These are phyloP conservation scores for Erebia epiphron DNA, from an alignment of 2,888 invertebrate genomes.

Conservation along the genomic window DNA sequence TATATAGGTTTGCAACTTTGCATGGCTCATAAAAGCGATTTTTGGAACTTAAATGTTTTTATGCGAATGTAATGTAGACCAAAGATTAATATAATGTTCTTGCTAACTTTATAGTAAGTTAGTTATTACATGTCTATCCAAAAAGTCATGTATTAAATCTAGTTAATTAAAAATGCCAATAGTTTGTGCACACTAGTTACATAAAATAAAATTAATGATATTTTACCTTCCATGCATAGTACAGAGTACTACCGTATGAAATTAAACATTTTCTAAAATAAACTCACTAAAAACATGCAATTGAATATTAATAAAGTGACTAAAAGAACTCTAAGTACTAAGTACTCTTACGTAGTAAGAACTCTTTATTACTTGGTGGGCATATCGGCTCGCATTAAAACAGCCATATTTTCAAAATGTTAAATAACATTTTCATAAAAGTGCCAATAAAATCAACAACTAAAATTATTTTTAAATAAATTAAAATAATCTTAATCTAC, in stretches of 20 bases:
- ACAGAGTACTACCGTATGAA: not conserved
- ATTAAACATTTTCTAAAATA: not conserved
- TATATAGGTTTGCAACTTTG: not conserved
- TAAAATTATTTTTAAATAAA: not conserved
- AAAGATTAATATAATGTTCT: not conserved
- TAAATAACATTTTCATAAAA: not conserved
- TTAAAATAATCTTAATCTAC: slow-evolving; percentile 16
- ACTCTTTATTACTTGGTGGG: slow-evolving; percentile 15
- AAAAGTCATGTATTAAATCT: not conserved
- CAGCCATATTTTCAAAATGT: slow-evolving; percentile 3
- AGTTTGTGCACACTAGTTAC: not conserved
- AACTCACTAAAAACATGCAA: not conserved
- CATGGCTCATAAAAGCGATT: not conserved
- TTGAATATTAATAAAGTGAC: slow-evolving; percentile 7
- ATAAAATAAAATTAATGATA: not conserved
- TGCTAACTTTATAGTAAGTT: not conserved
- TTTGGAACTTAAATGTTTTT: too few species aligned
- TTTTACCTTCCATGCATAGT: not conserved
- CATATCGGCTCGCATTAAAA: not conserved
- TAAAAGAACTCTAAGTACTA: not conserved
- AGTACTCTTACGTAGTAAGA: not conserved
- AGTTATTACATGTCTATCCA: not conserved
- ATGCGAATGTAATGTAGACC: too few species aligned
- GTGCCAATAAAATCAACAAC: not conserved
- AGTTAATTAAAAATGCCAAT: not conserved